phyloP scores from a whole-genome alignment of 1,140 invertebrate species.

The Leguminivora glycinivorella region DNA sequence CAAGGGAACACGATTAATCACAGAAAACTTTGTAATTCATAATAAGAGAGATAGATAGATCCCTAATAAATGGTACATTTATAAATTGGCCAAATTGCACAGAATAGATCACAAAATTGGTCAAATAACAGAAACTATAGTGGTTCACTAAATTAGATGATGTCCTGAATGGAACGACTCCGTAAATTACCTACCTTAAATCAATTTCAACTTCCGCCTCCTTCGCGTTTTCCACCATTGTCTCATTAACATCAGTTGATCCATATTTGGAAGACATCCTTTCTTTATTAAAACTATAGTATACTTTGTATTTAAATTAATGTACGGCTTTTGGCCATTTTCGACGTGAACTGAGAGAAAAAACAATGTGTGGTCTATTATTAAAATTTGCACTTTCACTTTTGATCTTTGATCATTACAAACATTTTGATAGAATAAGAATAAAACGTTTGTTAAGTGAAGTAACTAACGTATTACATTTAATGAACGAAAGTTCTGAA shows the following conservation, averaged over 20 bases:
- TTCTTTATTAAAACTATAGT: slow-evolving; percentile 30
- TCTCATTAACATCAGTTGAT: slow-evolving; percentile 53
- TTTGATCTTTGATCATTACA: slow-evolving; percentile 4
- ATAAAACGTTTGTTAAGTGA: not conserved
- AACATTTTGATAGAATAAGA: not conserved
- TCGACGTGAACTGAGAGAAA: not conserved
- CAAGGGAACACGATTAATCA: too few relatives aligned
- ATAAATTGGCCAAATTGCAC: slow-evolving; percentile 8
- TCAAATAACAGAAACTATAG: slow-evolving; percentile 42
- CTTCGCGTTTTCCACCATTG: slow-evolving; percentile 41
- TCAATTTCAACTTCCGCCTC: slow-evolving; percentile 49
- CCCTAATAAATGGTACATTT: too few relatives aligned
- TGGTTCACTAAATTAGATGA: slow-evolving; percentile 34
- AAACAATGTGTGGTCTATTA: not conserved
- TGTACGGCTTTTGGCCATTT: not conserved
- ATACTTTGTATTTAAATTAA: too few relatives aligned
- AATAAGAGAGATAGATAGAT: too few relatives aligned
- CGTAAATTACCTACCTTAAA: slow-evolving; percentile 54
- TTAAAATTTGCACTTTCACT: slow-evolving; percentile 11
- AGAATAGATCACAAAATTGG: slow-evolving; percentile 48
- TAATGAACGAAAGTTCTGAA: slow-evolving; percentile 24
- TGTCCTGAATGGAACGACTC: slow-evolving; percentile 32
- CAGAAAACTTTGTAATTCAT: too few relatives aligned
- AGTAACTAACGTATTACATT: not conserved
- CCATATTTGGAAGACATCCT: slow-evolving; percentile 55